phyloP scores from a whole-genome alignment of 2,888 invertebrate genomes.

The Caenorhabditis sulstoni region DNA sequence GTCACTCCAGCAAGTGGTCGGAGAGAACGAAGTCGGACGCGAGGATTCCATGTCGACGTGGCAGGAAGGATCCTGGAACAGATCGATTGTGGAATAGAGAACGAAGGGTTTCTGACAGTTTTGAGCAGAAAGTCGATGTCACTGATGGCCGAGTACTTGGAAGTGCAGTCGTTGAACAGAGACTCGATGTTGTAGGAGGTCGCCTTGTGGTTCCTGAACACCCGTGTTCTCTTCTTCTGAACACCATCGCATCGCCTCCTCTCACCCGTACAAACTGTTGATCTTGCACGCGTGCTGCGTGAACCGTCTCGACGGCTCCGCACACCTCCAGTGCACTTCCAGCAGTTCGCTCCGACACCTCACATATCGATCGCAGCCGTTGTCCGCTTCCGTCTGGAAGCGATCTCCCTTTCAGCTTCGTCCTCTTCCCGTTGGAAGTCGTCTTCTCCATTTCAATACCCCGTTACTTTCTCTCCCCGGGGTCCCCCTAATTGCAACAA shows the following conservation, averaged over 20 bases:
- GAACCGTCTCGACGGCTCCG: conserved; percentile 43
- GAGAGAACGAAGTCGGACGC: conserved; percentile 2
- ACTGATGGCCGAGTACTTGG: conserved; percentile 39
- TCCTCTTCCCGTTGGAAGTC: no score
- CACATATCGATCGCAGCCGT: conserved; percentile 53
- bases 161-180: conserved; percentile 41
- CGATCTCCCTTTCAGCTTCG: neutral
- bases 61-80: conserved; percentile 44
- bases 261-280: conserved; percentile 47
- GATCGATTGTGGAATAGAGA: no score
- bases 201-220: conserved; percentile 47
- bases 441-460: conserved; percentile 31
- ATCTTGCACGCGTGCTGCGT: conserved; percentile 57
- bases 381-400: conserved; percentile 24
- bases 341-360: conserved; percentile 49
- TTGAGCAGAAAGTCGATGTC: conserved; percentile 49
- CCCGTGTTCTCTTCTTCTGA: no score
- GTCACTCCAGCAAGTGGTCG: conserved; percentile 55
- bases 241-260: neutral
- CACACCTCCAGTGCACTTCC: conserved; percentile 57
- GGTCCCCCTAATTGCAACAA: conserved; percentile 51
- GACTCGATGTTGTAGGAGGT: conserved; percentile 53
- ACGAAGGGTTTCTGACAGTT: conserved; percentile 14
- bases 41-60: conserved; percentile 24
- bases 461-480: conserved; percentile 34